Base-by-base conservation (phyloP, 2,797 vertebrate genomes). In the Gobionotothen gibberifrons region DNA sequence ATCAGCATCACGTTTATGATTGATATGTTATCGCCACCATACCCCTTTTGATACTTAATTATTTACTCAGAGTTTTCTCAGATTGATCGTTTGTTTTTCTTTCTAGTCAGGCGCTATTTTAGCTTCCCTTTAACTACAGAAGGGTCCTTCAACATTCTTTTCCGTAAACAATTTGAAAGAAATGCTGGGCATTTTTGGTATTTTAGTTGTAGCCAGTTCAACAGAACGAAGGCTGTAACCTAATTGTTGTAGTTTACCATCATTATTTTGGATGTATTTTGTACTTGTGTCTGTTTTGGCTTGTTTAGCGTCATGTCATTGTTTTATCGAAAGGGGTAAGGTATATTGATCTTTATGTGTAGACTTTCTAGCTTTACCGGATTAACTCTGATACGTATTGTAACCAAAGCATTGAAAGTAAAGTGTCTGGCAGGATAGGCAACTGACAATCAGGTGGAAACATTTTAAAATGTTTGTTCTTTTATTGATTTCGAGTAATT, bases 161-260 rank as follows among this genome's bases (percentile, higher is more conserved):
- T 91, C 91, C 89, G 84, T 79, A 90, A 93, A 93, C 85, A 91
- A 9, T 39, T 61, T 10, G 12, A 62, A 73, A 16, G 9, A 32
- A 26, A 26, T 36, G 32, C 32, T 36, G 0, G 5, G 7, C n/a
- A n/a, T 2, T 2, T 6, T 3, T 0, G 15, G 3, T 29, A 2
- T 22, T 22, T 7, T 0, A 29, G 3, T 5, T 42, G 10, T 12
- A 7, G 16, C 13, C 1, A 3, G 2, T 5, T 17, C 19, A 16
- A 46, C 0, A 32, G 17, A 55, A 17, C 26, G 54, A 17, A n/a
- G 2, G 2, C 4, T 57, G 2, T n/a, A 13, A 42, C 42, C 10
- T 1, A 42, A 16, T 26, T 2, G 1, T 26, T 46, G 2, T 7
- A 19, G 3, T 19, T 39, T 3, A 8, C 2, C 3, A 0, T 51